phyloP scores from a whole-genome alignment of 2,113 vertebrate species.

The Ranitomeya imitator region DNA sequence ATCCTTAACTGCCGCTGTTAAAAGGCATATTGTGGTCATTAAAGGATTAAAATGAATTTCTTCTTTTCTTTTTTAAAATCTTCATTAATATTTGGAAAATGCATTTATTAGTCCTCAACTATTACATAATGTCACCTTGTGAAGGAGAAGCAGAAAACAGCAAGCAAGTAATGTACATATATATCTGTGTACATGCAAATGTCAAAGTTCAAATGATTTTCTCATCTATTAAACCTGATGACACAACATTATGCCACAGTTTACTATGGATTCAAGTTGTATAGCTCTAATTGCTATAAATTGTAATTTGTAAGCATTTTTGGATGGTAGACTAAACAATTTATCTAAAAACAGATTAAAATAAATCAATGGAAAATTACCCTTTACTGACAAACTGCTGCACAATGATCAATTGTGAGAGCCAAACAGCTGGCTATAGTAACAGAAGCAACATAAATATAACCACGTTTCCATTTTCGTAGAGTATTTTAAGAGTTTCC shows the following conservation, averaged over 20 bases:
- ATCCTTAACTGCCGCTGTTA: no score
- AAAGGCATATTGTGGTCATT: not conserved
- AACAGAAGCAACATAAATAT: not conserved
- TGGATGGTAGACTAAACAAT: not conserved
- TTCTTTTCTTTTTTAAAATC: not conserved
- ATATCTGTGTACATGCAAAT: not conserved
- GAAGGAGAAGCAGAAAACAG: not conserved
- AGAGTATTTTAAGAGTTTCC: not conserved
- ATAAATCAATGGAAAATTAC: slow-evolving; percentile 18
- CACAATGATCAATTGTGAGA: not conserved
- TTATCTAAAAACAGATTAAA: slow-evolving; percentile 20
- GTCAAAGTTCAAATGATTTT: slow-evolving; percentile 34
- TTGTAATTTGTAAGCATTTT: slow-evolving; percentile 14
- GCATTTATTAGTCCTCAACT: not conserved
- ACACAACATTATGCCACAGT: not conserved
- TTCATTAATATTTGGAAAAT: not conserved
- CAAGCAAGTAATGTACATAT: not conserved
- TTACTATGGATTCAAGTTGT: not conserved
- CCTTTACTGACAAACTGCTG: slow-evolving; percentile 14
- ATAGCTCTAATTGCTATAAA: not conserved
- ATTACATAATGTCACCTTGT: not conserved
- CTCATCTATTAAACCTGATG: slow-evolving; percentile 20
- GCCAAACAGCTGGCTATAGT: not conserved
- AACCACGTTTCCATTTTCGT: not conserved
- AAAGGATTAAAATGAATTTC: not conserved